phyloP scores from a whole-genome alignment of 2,797 vertebrate genomes.

The Periparus ater region DNA sequence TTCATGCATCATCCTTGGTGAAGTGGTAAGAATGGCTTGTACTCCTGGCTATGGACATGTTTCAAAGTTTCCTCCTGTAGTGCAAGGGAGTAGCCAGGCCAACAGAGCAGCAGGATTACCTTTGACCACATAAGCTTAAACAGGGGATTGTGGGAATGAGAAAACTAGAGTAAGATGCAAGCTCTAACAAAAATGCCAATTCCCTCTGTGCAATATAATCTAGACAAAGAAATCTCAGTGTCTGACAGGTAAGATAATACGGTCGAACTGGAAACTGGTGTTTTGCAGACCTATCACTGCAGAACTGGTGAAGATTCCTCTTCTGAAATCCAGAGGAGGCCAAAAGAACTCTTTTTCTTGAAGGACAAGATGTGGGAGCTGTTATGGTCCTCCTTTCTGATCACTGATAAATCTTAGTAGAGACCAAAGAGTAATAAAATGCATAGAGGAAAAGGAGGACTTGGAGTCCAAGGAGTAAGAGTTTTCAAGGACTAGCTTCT shows the following conservation, averaged over 20 bases:
- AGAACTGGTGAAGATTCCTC: neutral
- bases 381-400: neutral
- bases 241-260: neutral
- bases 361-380: neutral
- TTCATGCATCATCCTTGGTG: neutral
- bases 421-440: neutral
- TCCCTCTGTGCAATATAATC: neutral
- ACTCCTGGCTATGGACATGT: neutral
- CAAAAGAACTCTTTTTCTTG: neutral
- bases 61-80: neutral
- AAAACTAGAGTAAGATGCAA: neutral
- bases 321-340: neutral
- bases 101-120: neutral
- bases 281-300: neutral
- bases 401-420: neutral
- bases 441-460: neutral
- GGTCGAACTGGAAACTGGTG: neutral
- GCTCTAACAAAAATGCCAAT: neutral
- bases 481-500: neutral
- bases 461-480: neutral
- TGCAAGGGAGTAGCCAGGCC: neutral
- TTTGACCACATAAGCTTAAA: neutral
- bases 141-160: neutral
- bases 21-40: neutral
- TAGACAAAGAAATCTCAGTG: neutral